These are phyloP conservation scores for Euplexia lucipara DNA, from an alignment of 2,888 invertebrate species.

Conservation along the genomic window DNA sequence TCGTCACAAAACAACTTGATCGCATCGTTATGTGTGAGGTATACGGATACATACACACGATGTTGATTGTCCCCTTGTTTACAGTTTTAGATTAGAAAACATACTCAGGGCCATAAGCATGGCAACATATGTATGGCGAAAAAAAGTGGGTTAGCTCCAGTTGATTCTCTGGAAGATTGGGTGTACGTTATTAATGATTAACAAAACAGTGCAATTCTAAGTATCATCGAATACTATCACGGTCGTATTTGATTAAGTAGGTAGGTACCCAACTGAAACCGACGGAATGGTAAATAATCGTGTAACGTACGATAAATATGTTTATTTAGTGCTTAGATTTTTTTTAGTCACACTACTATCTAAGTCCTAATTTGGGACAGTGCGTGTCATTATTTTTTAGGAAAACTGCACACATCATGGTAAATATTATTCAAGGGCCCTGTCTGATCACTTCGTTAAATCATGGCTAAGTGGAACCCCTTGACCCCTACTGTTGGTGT, in stretches of 20 bases:
- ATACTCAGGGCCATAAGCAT: background rate
- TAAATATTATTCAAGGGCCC: background rate
- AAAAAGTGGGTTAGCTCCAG: conserved; percentile 16
- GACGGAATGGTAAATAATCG: background rate
- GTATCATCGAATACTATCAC: conserved; percentile 12
- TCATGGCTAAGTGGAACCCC: background rate
- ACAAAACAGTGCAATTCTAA: conserved; percentile 26
- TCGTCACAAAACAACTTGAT: conserved; percentile 51
- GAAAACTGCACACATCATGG: too few relatives aligned
- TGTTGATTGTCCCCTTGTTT: conserved; percentile 23
- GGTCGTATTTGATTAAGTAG: conserved; percentile 5
- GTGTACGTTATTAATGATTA: conserved; percentile 39
- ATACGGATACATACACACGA: conserved; percentile 29
- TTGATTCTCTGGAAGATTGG: conserved; percentile 19
- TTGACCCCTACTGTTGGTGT: too few relatives aligned
- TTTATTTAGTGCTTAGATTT: background rate
- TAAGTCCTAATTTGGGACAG: too few relatives aligned
- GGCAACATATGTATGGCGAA: background rate
- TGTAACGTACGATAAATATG: conserved; percentile 1
- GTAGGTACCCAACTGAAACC: background rate
- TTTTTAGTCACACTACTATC: too few relatives aligned
- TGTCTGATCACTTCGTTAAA: background rate
- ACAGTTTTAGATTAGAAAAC: conserved; percentile 9
- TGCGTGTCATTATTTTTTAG: too few relatives aligned
- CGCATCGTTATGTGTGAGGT: conserved; percentile 35